phyloP scores from a whole-genome alignment of 2,797 vertebrate genomes.

The Lacerta bilineata region DNA sequence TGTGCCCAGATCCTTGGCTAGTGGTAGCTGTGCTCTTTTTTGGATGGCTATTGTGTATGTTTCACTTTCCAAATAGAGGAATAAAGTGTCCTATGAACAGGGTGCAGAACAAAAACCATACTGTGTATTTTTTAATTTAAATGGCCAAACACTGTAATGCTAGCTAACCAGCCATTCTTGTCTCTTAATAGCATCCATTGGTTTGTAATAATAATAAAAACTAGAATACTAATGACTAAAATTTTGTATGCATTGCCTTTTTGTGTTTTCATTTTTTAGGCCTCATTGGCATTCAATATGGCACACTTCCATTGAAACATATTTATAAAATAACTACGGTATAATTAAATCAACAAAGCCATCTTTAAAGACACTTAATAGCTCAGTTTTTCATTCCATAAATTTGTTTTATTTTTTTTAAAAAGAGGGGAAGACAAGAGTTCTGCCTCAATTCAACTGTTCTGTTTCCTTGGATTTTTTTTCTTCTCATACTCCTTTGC shows the following conservation, averaged over 20 bases:
- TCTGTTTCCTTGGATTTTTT: conserved; percentile 71
- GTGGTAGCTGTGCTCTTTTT: background rate
- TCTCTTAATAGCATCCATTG: conserved; percentile 81
- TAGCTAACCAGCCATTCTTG: conserved; percentile 83
- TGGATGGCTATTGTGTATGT: background rate
- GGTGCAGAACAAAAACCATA: conserved; percentile 28
- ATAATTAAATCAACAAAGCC: conserved; percentile 87
- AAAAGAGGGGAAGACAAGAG: conserved; percentile 69
- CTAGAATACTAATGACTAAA: conserved; percentile 83
- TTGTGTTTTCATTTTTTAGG: conserved; percentile 80
- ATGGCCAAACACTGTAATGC: conserved; percentile 81
- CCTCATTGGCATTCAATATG: conserved; percentile 85
- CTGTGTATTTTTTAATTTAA: conserved; percentile 76
- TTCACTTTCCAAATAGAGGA: conserved; percentile 56
- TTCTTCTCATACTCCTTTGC: conserved; percentile 73
- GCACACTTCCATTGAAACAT: conserved; percentile 84
- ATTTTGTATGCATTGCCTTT: conserved; percentile 83
- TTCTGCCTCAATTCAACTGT: conserved; percentile 70
- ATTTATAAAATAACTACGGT: conserved; percentile 86
- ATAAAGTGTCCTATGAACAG: conserved; percentile 45
- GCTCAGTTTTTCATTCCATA: conserved; percentile 72
- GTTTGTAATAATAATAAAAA: conserved; percentile 80
- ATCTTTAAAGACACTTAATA: conserved; percentile 83
- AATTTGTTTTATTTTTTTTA: conserved; percentile 74
- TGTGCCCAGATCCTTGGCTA: background rate